phyloP scores from a whole-genome alignment of 2,888 invertebrate species.

The Drosophila ezoana region DNA sequence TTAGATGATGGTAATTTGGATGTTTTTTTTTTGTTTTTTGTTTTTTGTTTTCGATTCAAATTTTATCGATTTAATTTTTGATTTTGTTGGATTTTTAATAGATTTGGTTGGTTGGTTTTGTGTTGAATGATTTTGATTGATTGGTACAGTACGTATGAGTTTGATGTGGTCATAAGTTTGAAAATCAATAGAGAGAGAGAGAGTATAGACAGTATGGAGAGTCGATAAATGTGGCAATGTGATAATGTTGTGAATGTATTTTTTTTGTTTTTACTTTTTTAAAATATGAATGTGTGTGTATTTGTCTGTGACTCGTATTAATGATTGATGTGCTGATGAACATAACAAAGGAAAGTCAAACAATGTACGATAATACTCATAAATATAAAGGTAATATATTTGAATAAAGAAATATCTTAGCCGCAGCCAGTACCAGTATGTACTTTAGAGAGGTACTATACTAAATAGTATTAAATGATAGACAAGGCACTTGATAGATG shows the following conservation, averaged over 20 bases:
- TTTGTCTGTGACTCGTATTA: not conserved
- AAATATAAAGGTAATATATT: slow-evolving; percentile 14
- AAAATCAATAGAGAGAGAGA: slow-evolving; percentile 55
- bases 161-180: slow-evolving; percentile 31
- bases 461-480: slow-evolving; percentile 2
- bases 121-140: slow-evolving; percentile 39
- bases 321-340: slow-evolving; percentile 15
- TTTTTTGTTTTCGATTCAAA: slow-evolving; percentile 22
- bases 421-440: slow-evolving; percentile 15
- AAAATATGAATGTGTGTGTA: slow-evolving; percentile 16
- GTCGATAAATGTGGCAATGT: slow-evolving; percentile 41
- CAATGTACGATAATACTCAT: slow-evolving; percentile 8
- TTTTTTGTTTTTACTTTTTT: not conserved
- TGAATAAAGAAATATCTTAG: slow-evolving; percentile 1
- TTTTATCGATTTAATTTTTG: slow-evolving; percentile 21
- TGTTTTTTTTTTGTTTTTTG: slow-evolving; percentile 30
- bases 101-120: slow-evolving; percentile 26
- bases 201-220: slow-evolving; percentile 52
- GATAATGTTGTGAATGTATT: slow-evolving; percentile 35
- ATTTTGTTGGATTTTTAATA: slow-evolving; percentile 18
- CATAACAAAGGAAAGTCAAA: slow-evolving; percentile 23
- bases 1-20: slow-evolving; percentile 78
- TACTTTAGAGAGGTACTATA: not conserved
- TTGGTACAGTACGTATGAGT: slow-evolving; percentile 36
- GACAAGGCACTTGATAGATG: slow-evolving; percentile 36